Base-by-base conservation (phyloP, 2,113 vertebrate genomes). In the Microcebus ravelobensis region DNA sequence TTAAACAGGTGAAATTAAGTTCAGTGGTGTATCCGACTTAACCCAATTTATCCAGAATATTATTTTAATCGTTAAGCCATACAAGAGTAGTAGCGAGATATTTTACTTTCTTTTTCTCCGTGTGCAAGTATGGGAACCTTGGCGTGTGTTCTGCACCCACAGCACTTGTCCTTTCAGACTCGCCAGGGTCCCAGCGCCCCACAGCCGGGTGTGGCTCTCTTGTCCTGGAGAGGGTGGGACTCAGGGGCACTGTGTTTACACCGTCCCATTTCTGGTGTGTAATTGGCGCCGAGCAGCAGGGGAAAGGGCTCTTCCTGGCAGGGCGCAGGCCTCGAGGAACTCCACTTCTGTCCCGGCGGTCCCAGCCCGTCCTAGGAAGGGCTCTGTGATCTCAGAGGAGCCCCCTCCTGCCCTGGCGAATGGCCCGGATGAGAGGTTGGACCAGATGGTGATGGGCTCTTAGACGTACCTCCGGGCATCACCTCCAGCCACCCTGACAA, bases 391-490 rank as follows among this genome's bases (percentile, higher is more conserved):
- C 4, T 59, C 50, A 55, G 8, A 13, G 5, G 31, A 68, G 34
- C 0, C 9, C 34, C 11, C 15, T 5, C 15, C 52, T 18, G 11
- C 27, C 27, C 36, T 36, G 9, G 5, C 1, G 8, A n/a, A 42
- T 17, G 12, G 27, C 11, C 12, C 23, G 4, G 31, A 67, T 27
- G 14, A 31, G n/a, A 17, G 6, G 4, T 2, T 52, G 52, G 10
- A 23, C 18, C 12, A 36, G 20, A 6, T 1, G 1, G 27, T 3
- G 3, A 3, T 8, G 10, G 4, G 12, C 4, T 73, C 42, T 42
- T 31, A 1, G 8, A 79, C 4, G 52, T 20, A 2, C 2, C 21
- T 14, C 2, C 0, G 1, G 2, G 15, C 14, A 0, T 5, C 50
- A 23, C 70, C 9, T 74, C 57, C 21, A 0, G 0, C 7, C 34